Base-by-base conservation (phyloP, 2,888 invertebrate species). In the Phengaris arion region DNA sequence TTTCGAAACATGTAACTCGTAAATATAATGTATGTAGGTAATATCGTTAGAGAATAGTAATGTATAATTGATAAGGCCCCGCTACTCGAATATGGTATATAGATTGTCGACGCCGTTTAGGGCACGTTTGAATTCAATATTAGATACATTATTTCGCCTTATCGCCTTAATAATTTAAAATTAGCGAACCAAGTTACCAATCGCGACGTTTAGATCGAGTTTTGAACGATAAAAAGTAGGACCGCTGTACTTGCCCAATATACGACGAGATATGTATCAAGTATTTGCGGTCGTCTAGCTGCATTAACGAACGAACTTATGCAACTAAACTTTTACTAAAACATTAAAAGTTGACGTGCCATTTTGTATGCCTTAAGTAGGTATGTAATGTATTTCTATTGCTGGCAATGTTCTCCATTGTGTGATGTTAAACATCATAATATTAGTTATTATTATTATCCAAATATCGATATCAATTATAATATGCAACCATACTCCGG, bases 1-100 rank as follows among this genome's bases (percentile, higher is more conserved):
- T 64, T 64, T 12, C 35, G 64, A 35, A 64, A 64, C 45, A n/a
- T 59, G 2, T 7, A n/a, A 10, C 48, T 69, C 15, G 48, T 69
- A 69, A 69, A 48, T 46, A 10, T n/a, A 59, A 79, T 74, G 75
- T 77, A 76, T 75, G 68, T 70, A 48, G 74, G 76, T 77, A 77
- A 74, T 77, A 54, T 72, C 52, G 13, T 54, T 72, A 54, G 51
- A 72, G 72, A 72, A 52, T 48, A 69, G 52, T 72, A 72, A 72
- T 72, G 72, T 54, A 22, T 72, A 72, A 72, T 72, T 54, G 72
- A 72, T 72, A 54, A 54, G 72, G 54, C 52, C 54, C n/a, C n/a
- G 55, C 10, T 72, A 72, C 10, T 72, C 72, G 22, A 35, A 54
- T 72, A 72, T 54, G 72, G 72, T 54, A 72, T 72, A 72, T 54